phyloP scores from a whole-genome alignment of 2,113 vertebrate species.

The Eubucco bourcierii region DNA sequence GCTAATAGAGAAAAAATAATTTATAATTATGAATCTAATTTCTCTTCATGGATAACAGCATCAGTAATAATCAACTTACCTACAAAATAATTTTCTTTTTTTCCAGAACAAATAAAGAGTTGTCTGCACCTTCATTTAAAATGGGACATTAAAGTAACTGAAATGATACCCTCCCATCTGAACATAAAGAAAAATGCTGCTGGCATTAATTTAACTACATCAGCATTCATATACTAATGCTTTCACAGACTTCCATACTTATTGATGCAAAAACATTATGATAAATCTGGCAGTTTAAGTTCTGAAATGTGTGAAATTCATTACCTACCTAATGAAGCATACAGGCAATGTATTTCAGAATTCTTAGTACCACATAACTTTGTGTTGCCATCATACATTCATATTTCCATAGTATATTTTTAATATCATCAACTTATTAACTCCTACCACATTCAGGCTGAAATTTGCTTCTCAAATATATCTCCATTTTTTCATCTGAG shows the following conservation, averaged over 20 bases:
- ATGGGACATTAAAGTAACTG: slow-evolving; percentile 23
- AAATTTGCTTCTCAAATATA: background rate
- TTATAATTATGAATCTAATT: slow-evolving; percentile 29
- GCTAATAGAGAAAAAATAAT: background rate
- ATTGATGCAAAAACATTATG: slow-evolving; percentile 56
- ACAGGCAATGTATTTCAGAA: slow-evolving; percentile 28
- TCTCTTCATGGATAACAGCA: background rate
- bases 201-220: slow-evolving; percentile 44
- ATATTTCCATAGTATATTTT: slow-evolving; percentile 16
- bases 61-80: background rate
- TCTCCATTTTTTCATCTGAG: background rate
- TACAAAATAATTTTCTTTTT: background rate
- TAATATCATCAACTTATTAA: background rate
- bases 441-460: background rate
- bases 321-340: slow-evolving; percentile 64
- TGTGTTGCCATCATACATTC: background rate
- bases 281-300: slow-evolving; percentile 43
- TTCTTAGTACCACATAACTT: slow-evolving; percentile 38
- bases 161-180: background rate
- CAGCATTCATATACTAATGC: background rate
- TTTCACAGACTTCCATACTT: slow-evolving; percentile 25
- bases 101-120: background rate
- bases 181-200: slow-evolving; percentile 54
- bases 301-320: slow-evolving; percentile 54
- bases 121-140: slow-evolving; percentile 33